These are phyloP conservation scores for Parasteatoda tepidariorum DNA, from an alignment of 1,140 invertebrate species.

Conservation along the genomic window DNA sequence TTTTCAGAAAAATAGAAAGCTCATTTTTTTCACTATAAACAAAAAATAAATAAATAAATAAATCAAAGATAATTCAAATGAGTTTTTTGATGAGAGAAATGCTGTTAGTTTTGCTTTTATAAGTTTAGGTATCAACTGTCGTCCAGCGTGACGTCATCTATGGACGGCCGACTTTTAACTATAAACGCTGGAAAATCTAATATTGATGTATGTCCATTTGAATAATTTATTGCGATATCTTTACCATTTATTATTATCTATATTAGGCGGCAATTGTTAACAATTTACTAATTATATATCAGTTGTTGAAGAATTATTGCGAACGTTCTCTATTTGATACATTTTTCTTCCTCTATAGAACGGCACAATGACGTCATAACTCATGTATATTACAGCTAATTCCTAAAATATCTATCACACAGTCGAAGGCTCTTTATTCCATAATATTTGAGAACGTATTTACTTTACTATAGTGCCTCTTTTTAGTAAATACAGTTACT, in stretches of 20 bases:
- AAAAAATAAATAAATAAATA: no score
- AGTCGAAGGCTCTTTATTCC: slow-evolving; percentile 52
- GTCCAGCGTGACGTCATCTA: slow-evolving; percentile 45
- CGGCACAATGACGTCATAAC: slow-evolving; percentile 43
- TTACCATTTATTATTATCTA: no score
- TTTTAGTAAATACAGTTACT: slow-evolving; percentile 50
- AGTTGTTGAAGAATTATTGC: no score
- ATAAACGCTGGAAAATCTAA: background rate
- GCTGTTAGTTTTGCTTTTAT: no score
- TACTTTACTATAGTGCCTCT: slow-evolving; percentile 51
- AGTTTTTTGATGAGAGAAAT: no score
- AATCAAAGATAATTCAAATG: no score
- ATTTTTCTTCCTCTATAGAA: slow-evolving; percentile 45
- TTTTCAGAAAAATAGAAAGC: no score
- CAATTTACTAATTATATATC: no score
- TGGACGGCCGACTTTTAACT: slow-evolving; percentile 33
- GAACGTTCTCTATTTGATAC: slow-evolving; percentile 49
- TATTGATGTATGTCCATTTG: no score
- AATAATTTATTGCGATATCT: no score
- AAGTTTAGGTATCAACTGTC: background rate
- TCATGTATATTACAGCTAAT: slow-evolving; percentile 26
- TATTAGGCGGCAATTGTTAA: no score
- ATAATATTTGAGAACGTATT: slow-evolving; percentile 21
- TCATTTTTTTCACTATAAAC: no score
- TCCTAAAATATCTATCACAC: slow-evolving; percentile 57